Evolutionary conservation across 1,140 invertebrate genomes (phyloP).

Genomic region (Hylaeus volcanicus): DNA sequence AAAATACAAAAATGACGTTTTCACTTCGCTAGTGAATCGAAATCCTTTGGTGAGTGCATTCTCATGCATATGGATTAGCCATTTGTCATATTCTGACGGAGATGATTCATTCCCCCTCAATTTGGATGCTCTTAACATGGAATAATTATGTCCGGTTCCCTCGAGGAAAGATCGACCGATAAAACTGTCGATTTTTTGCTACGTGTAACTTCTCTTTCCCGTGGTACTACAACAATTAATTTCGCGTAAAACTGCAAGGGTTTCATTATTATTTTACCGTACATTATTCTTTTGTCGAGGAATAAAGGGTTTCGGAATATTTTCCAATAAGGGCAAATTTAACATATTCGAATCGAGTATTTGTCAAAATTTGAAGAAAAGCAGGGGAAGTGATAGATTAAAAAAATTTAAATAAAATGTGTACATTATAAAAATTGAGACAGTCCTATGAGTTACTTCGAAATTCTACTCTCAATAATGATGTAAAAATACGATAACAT

Average conservation of each 20-base stretch:
- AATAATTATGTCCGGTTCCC: constrained; percentile 35
- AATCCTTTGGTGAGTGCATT: constrained; percentile 25
- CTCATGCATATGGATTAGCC: constrained; percentile 56
- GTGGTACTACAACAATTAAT: background rate
- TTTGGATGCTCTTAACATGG: constrained; percentile 18
- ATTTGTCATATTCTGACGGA: constrained; percentile 52
- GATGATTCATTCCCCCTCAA: background rate
- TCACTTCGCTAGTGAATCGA: constrained; percentile 30
- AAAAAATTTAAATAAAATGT: too few species aligned
- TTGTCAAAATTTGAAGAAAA: too few species aligned
- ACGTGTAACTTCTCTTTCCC: background rate
- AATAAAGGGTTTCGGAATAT: too few species aligned
- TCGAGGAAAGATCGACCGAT: background rate
- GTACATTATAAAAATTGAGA: too few species aligned
- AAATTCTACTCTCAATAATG: too few species aligned
- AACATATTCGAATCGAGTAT: too few species aligned
- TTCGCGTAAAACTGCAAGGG: background rate
- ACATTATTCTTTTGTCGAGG: too few species aligned
- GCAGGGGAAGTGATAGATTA: too few species aligned
- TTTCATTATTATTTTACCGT: too few species aligned
- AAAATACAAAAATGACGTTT: constrained; percentile 39
- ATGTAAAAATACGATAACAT: too few species aligned
- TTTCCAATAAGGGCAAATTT: too few species aligned
- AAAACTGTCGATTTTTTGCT: constrained; percentile 8
- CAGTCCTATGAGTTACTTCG: too few species aligned